Percentiles rank a stretch among this genome's conserved stretches.
Evolutionary conservation across 2,797 vertebrate genomes (phyloP).

Genomic region (Tenualosa ilisha): DNA sequence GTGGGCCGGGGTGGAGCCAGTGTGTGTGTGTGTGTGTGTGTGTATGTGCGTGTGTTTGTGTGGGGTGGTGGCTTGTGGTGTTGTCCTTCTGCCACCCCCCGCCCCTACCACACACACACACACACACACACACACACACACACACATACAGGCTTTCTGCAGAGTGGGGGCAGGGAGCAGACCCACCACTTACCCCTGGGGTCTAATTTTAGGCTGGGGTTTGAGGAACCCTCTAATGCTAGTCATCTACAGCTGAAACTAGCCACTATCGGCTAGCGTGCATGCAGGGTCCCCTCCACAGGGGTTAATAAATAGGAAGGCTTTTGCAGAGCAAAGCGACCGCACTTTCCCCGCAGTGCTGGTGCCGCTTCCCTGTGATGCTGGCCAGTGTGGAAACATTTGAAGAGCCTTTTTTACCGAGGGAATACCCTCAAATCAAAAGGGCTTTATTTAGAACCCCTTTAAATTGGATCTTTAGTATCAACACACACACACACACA

Average conservation of each 20-base stretch:
- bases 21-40: slow-evolving; percentile 19
- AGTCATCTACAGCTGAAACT: slow-evolving; percentile 18
- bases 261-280: background rate
- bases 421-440: slow-evolving; percentile 17
- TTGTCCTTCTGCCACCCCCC: slow-evolving; percentile 35
- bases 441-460: background rate
- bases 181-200: background rate
- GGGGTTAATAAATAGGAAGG: slow-evolving; percentile 18
- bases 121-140: too few species aligned
- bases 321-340: background rate
- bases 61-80: slow-evolving; percentile 32
- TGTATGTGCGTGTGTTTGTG: slow-evolving; percentile 30
- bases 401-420: background rate
- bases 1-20: slow-evolving; percentile 20
- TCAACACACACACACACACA: background rate
- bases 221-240: slow-evolving; percentile 1
- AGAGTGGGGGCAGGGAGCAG: slow-evolving; percentile 1
- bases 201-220: slow-evolving; percentile 9
- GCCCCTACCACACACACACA: too few species aligned
- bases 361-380: background rate
- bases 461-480: background rate
- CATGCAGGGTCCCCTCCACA: background rate
- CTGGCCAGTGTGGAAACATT: background rate
- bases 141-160: background rate
- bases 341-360: background rate